These are phyloP conservation scores for Edolisoma coerulescens DNA, from an alignment of 2,113 vertebrate genomes.

Conservation along the genomic window DNA sequence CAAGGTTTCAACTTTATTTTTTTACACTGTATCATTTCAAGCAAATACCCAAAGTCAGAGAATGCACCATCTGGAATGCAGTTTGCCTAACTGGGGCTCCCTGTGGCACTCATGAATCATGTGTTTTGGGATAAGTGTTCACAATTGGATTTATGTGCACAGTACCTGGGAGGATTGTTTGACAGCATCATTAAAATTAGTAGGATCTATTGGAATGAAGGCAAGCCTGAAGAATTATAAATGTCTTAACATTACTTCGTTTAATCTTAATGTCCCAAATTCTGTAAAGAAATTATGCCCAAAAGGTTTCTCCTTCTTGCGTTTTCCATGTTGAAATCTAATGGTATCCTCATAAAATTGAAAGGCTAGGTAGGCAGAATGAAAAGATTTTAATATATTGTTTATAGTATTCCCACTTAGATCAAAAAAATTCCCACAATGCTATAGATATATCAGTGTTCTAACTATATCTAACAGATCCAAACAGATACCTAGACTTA, in stretches of 20 bases:
- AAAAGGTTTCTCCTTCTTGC: neutral
- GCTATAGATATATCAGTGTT: neutral
- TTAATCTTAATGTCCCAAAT: neutral
- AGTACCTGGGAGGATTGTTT: neutral
- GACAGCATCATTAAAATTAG: neutral
- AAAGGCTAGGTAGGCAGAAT: neutral
- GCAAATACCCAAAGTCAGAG: neutral
- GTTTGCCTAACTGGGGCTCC: neutral
- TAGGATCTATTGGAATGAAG: neutral
- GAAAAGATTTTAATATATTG: neutral
- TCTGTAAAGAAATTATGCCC: neutral
- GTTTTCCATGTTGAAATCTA: neutral
- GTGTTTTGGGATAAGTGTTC: neutral
- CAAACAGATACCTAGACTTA: neutral
- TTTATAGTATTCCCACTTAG: neutral
- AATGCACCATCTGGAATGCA: neutral
- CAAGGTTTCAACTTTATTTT: neutral
- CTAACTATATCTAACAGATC: neutral
- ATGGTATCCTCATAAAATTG: neutral
- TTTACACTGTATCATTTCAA: neutral
- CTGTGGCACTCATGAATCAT: neutral
- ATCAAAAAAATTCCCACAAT: neutral
- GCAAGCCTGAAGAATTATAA: neutral
- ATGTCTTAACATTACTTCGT: neutral
- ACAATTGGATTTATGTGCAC: neutral